Conservation (phyloP, 2,888 invertebrate genomes). For the Pollenia griseotomentosa region DNA sequence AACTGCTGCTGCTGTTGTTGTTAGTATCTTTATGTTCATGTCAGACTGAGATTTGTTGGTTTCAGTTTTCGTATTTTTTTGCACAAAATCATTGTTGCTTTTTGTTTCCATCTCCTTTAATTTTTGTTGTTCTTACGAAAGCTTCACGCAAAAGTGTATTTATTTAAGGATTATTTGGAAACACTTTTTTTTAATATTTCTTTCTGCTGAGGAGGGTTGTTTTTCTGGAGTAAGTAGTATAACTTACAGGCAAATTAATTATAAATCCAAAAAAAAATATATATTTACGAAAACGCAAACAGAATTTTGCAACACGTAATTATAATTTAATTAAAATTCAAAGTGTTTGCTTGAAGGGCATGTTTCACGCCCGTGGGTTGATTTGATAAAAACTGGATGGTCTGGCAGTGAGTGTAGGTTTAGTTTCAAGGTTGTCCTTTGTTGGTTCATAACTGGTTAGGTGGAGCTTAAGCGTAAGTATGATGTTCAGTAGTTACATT, state of each 20-base stretch:
- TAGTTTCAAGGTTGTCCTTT: constrained; percentile 31
- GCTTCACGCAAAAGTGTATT: constrained; percentile 56
- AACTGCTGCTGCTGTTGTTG: neutral
- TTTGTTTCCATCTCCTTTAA: constrained; percentile 8
- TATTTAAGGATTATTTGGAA: constrained; percentile 70
- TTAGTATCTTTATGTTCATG: constrained; percentile 49
- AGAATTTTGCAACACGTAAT: constrained; percentile 59
- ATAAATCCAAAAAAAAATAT: constrained; percentile 46
- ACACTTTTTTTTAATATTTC: constrained; percentile 45
- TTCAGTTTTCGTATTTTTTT: constrained; percentile 37
- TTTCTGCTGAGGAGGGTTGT: neutral
- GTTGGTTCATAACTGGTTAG: neutral
- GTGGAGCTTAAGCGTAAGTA: neutral
- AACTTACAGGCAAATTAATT: constrained; percentile 69
- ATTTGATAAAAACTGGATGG: neutral
- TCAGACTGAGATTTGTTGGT: constrained; percentile 62
- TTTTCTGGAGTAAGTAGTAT: constrained; percentile 45
- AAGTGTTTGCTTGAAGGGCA: constrained; percentile 54
- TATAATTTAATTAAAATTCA: constrained; percentile 65
- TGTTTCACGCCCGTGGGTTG: constrained; percentile 44
- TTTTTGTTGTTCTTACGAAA: constrained; percentile 22
- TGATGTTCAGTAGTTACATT: neutral
- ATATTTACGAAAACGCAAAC: constrained; percentile 13
- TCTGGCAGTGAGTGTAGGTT: neutral
- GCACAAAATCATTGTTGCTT: constrained; percentile 9